Evolutionary conservation across 2,888 invertebrate genomes (phyloP).

Genomic region (Cyclophora punctaria): DNA sequence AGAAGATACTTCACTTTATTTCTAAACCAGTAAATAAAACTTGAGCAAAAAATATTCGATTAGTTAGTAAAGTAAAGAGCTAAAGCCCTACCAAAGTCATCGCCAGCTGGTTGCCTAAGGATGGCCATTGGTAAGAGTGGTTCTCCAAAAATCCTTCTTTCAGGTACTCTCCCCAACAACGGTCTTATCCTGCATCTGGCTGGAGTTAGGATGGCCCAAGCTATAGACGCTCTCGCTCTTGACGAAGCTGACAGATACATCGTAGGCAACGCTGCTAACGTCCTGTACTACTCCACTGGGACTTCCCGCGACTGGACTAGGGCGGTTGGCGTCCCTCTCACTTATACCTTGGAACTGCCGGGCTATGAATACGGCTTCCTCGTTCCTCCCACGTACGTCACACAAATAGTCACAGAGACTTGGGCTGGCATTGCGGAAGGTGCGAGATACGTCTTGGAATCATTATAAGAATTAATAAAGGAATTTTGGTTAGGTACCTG

Average conservation of each 20-base stretch:
- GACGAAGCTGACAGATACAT: slow-evolving; percentile 57
- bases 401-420: slow-evolving; percentile 75
- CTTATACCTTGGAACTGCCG: slow-evolving; percentile 81
- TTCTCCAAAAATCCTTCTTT: slow-evolving; percentile 1
- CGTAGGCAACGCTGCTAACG: slow-evolving; percentile 72
- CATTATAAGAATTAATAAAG: slow-evolving; percentile 16
- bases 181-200: slow-evolving; percentile 57
- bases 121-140: no score
- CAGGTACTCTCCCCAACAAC: slow-evolving; percentile 69
- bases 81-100: no score
- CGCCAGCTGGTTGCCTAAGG: no score
- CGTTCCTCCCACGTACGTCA: slow-evolving; percentile 70
- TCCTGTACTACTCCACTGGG: slow-evolving; percentile 77
- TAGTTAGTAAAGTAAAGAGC: no score
- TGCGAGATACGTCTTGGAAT: slow-evolving; percentile 37
- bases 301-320: slow-evolving; percentile 82
- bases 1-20: no score
- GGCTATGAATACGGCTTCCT: slow-evolving; percentile 74
- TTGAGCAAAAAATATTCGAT: no score
- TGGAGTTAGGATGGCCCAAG: slow-evolving; percentile 55
- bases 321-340: slow-evolving; percentile 71
- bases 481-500: no score
- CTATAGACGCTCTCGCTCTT: slow-evolving; percentile 58
- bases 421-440: slow-evolving; percentile 74
- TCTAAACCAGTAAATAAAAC: no score